These are phyloP conservation scores for Iguana delicatissima DNA, from an alignment of 2,797 vertebrate species.

Conservation along the genomic window DNA sequence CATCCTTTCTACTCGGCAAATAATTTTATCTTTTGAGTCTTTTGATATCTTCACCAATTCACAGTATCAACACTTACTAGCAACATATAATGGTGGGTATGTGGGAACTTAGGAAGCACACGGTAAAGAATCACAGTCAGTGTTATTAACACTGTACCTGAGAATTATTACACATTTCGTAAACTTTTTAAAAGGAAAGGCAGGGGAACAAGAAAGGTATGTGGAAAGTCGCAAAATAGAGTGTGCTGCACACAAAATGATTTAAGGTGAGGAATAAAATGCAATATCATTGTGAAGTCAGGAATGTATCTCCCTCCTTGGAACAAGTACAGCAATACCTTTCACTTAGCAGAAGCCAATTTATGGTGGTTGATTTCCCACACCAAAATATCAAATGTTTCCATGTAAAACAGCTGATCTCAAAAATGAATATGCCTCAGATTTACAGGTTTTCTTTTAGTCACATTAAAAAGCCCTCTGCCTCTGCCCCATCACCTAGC, in stretches of 20 bases:
- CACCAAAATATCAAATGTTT: neutral
- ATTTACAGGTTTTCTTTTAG: constrained; percentile 12
- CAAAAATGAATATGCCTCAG: rapidly evolving
- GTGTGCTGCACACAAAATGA: neutral
- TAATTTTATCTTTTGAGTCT: constrained; percentile 14
- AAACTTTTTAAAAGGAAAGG: neutral
- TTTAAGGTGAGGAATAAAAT: neutral
- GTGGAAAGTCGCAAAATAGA: constrained; percentile 21
- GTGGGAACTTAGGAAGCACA: constrained; percentile 3
- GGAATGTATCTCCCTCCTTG: neutral
- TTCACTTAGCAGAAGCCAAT: neutral
- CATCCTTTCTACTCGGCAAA: constrained; percentile 4
- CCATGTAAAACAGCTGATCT: neutral
- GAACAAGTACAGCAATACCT: neutral
- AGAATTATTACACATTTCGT: constrained; percentile 13
- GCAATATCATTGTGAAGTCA: neutral
- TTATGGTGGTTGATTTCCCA: too few species aligned
- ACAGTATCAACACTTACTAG: constrained; percentile 40
- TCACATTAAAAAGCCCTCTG: too few species aligned
- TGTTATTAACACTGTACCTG: constrained; percentile 7
- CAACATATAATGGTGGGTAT: neutral
- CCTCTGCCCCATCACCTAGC: too few species aligned
- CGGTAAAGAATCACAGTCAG: neutral
- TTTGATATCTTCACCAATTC: constrained; percentile 31
- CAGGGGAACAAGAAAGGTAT: neutral